These are phyloP conservation scores for Rallus limicola DNA, from an alignment of 2,113 vertebrate species.

Conservation along the genomic window DNA sequence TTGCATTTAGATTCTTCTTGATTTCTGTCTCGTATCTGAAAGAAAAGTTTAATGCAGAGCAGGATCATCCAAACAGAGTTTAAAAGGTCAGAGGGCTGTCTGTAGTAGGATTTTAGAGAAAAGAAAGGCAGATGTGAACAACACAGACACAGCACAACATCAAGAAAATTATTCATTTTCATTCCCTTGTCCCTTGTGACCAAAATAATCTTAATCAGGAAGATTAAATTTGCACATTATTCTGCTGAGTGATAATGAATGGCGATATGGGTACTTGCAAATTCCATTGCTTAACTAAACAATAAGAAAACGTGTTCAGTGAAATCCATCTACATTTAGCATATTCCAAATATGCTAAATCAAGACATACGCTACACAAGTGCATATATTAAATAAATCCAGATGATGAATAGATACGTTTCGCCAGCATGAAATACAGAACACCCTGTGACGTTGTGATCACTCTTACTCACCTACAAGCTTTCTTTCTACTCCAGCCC, in stretches of 20 bases:
- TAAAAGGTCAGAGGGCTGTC: constrained; percentile 42
- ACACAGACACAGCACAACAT: neutral
- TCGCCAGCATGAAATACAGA: neutral
- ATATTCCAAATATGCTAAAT: neutral
- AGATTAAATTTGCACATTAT: constrained; percentile 39
- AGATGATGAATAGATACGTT: neutral
- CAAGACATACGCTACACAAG: neutral
- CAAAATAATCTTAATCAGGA: constrained; percentile 45
- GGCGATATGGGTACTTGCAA: neutral
- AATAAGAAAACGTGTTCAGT: neutral
- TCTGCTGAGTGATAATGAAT: constrained; percentile 25
- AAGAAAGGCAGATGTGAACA: constrained; percentile 19
- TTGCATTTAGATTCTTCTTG: constrained; percentile 57
- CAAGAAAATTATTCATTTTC: constrained; percentile 37
- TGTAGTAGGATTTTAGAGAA: constrained; percentile 55
- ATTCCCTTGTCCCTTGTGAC: neutral
- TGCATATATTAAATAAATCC: neutral
- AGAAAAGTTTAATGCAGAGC: constrained; percentile 44
- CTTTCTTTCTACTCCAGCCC: neutral
- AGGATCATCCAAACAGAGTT: constrained; percentile 40
- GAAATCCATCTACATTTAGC: neutral
- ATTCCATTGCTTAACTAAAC: neutral
- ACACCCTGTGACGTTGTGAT: neutral
- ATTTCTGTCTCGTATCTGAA: constrained; percentile 65
- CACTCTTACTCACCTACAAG: neutral